Percentiles rank a stretch among this genome's conserved stretches.
phyloP scores from a whole-genome alignment of 2,113 vertebrate genomes.

The Dicrurus megarhynchus region DNA sequence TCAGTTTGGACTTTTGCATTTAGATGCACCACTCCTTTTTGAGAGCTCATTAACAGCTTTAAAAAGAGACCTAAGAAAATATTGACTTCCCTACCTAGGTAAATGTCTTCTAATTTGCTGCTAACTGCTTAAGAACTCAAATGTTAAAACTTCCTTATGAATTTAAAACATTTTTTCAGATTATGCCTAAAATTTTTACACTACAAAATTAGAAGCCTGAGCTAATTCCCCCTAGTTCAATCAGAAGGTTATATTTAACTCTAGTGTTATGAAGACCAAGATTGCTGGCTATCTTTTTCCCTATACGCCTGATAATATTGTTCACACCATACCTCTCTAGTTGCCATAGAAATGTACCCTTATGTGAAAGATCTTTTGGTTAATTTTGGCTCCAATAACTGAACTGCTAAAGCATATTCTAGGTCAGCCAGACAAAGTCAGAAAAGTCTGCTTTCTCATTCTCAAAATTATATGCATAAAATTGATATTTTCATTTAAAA shows the following conservation, averaged over 20 bases:
- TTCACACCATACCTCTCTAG: not conserved
- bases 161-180: not conserved
- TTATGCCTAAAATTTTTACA: not conserved
- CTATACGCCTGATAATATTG: not conserved
- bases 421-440: not conserved
- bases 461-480: not conserved
- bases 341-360: not conserved
- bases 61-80: not conserved
- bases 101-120: not conserved
- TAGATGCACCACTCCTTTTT: not conserved
- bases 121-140: not conserved
- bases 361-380: not conserved
- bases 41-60: not conserved
- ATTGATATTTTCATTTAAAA: accelerated
- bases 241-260: not conserved
- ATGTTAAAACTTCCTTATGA: not conserved
- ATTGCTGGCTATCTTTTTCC: not conserved
- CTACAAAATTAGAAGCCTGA: not conserved
- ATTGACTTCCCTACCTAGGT: not conserved
- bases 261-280: not conserved
- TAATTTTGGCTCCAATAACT: not conserved
- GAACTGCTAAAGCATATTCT: not conserved
- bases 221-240: not conserved
- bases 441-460: not conserved
- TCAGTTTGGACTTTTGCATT: not conserved